Conservation (phyloP, 1,140 invertebrate genomes). For the Trypoxylus dichotomus region DNA sequence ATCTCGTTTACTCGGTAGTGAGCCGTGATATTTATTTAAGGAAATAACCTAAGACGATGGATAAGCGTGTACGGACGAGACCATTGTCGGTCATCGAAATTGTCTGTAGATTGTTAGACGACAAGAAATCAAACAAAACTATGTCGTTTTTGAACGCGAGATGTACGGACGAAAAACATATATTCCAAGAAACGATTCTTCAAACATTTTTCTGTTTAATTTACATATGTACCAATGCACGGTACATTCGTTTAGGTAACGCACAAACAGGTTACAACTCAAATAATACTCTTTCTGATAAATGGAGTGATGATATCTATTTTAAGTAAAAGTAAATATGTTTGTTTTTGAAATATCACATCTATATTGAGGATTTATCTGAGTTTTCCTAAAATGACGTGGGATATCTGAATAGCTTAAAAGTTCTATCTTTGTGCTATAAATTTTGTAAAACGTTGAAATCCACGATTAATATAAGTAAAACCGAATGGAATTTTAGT, state of each 20-base stretch:
- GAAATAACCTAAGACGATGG: background rate
- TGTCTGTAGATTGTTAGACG: background rate
- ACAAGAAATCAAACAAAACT: background rate
- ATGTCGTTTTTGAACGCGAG: background rate
- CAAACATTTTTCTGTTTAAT: background rate
- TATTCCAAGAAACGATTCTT: constrained; percentile 7
- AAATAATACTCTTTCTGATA: constrained; percentile 4
- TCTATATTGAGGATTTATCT: too few relatives aligned
- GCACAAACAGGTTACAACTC: background rate
- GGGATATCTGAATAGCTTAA: too few relatives aligned
- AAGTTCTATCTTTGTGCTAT: too few relatives aligned
- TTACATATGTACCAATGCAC: background rate
- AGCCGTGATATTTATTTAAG: background rate
- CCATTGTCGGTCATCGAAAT: constrained; percentile 1
- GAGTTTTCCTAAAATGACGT: too few relatives aligned
- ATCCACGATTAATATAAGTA: too few relatives aligned
- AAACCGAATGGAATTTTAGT: too few relatives aligned
- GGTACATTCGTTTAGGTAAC: constrained; percentile 2
- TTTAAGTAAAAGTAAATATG: background rate
- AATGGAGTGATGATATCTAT: background rate
- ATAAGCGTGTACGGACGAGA: background rate
- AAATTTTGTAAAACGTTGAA: too few relatives aligned
- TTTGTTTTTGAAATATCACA: too few relatives aligned
- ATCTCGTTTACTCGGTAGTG: background rate
- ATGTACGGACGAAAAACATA: background rate